Evolutionary conservation across 1,140 invertebrate species (phyloP).

Genomic region (Drosophila kurseongensis): DNA sequence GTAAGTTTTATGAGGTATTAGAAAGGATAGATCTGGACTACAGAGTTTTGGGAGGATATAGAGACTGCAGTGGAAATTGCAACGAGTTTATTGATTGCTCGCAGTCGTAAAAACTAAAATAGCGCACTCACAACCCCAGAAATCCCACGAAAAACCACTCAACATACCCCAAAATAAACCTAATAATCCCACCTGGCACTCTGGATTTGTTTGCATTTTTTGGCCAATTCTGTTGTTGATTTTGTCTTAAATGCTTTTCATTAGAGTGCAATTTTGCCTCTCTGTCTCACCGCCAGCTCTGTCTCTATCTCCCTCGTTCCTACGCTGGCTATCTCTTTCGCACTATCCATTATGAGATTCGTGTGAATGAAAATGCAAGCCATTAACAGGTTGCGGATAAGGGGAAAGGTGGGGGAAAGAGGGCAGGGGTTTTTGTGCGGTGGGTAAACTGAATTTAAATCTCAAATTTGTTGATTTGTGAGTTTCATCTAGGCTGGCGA

Average conservation of each 20-base stretch:
- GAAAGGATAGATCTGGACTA: neutral
- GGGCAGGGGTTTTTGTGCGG: neutral
- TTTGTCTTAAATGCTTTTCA: conserved; percentile 65
- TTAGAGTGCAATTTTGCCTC: conserved; percentile 48
- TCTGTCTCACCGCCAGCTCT: neutral
- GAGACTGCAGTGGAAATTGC: neutral
- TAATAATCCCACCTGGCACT: conserved; percentile 3
- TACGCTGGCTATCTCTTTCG: neutral
- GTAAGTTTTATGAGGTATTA: neutral
- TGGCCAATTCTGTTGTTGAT: conserved; percentile 56
- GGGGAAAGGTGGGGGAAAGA: neutral
- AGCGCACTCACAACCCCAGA: neutral
- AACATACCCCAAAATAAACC: neutral
- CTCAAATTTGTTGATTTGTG: conserved; percentile 39
- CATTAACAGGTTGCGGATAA: conserved; percentile 20
- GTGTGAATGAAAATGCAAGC: conserved; percentile 34
- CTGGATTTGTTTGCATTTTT: conserved; percentile 23
- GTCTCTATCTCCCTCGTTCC: neutral
- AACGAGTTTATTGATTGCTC: neutral
- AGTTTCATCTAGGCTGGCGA: neutral
- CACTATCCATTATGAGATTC: conserved; percentile 37
- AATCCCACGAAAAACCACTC: neutral
- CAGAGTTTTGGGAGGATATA: neutral
- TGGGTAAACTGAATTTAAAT: conserved; percentile 30
- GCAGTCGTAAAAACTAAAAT: neutral